These are phyloP conservation scores for Butastur rufipennis DNA, from an alignment of 2,113 vertebrate species.

Conservation along the genomic window DNA sequence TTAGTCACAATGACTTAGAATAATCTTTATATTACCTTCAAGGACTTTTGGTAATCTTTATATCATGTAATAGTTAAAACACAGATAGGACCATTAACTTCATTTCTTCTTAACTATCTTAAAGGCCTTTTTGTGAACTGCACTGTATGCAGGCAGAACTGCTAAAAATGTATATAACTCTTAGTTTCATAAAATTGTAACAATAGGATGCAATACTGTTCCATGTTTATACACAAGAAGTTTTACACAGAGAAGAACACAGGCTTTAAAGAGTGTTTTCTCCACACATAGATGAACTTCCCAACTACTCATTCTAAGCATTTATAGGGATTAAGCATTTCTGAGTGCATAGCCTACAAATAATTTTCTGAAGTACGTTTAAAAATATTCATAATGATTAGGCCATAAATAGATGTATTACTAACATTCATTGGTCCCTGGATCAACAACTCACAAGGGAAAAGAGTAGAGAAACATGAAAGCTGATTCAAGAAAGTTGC, in stretches of 20 bases:
- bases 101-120: not conserved
- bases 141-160: not conserved
- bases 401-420: slow-evolving; percentile 39
- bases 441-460: slow-evolving; percentile 48
- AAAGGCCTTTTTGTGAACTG: not conserved
- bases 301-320: not conserved
- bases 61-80: not conserved
- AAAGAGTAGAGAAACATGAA: slow-evolving; percentile 54
- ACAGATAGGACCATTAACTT: not conserved
- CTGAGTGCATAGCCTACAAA: not conserved
- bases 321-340: not conserved
- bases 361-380: slow-evolving; percentile 31
- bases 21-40: not conserved
- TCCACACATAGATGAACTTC: not conserved
- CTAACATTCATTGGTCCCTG: slow-evolving; percentile 50
- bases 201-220: not conserved
- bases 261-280: not conserved
- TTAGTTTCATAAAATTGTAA: not conserved
- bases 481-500: slow-evolving; percentile 49
- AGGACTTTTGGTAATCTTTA: not conserved
- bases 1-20: not conserved
- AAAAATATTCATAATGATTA: slow-evolving; percentile 62
- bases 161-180: not conserved
- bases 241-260: not conserved
- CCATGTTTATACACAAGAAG: not conserved